A percentile compares a stretch with the other conserved stretches of the same genome.
Conservation (phyloP, 2,797 vertebrate genomes). For the Kryptopterus vitreolus region DNA sequence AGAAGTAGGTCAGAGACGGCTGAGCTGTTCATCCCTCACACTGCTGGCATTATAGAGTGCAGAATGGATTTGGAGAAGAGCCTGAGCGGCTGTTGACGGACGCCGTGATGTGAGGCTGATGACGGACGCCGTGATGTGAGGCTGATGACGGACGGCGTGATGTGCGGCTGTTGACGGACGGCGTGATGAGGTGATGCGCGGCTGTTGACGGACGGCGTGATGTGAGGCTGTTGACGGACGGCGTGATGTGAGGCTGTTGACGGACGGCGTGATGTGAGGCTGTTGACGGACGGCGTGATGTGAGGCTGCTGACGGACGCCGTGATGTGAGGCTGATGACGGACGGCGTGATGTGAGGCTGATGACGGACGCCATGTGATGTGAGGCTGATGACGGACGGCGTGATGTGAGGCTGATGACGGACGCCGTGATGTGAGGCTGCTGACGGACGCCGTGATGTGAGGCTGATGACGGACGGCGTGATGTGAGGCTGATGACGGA, state of each 20-base stretch:
- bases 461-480: constrained; percentile 1
- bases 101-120: not conserved
- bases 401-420: constrained; percentile 6
- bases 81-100: constrained; percentile 5
- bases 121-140: not conserved
- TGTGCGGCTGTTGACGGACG: constrained; percentile 11
- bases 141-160: not conserved
- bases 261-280: not conserved
- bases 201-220: constrained; percentile 1
- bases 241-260: constrained; percentile 1
- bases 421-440: not conserved
- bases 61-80: constrained; percentile 55
- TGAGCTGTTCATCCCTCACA: constrained; percentile 75
- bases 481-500: constrained; percentile 8
- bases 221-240: constrained; percentile 6
- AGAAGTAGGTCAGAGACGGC: constrained; percentile 78
- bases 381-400: not conserved
- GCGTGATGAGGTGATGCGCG: too few relatives aligned
- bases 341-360: not conserved
- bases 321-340: constrained; percentile 6
- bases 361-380: constrained; percentile 3
- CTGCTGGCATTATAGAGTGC: constrained; percentile 57
- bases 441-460: constrained; percentile 1
- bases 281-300: not conserved
- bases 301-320: constrained; percentile 6